Percentiles rank a stretch among this genome's conserved stretches.
Evolutionary conservation across 2,797 vertebrate species (phyloP).

Genomic region (Neoniphon sammara): DNA sequence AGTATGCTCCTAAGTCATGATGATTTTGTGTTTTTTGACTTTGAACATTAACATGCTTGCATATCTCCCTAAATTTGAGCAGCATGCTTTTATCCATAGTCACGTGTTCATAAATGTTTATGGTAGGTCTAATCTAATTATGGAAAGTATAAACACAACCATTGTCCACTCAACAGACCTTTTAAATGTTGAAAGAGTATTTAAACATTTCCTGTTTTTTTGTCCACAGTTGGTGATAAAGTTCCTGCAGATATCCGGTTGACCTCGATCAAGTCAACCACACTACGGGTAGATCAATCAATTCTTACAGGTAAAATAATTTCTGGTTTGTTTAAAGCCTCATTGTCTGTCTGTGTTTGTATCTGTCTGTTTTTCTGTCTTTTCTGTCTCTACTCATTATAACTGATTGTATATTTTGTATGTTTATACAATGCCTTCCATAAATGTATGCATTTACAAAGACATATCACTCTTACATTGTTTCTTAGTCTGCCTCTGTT

Average conservation of each 20-base stretch:
- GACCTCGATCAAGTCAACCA: constrained; percentile 97
- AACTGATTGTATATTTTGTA: neutral
- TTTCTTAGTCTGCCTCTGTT: neutral
- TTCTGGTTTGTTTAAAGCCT: neutral
- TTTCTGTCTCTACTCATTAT: neutral
- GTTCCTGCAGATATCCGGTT: constrained; percentile 98
- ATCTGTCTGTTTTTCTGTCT: neutral
- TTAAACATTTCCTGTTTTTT: constrained; percentile 44
- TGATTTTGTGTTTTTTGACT: no score
- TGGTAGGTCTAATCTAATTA: neutral
- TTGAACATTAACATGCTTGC: neutral
- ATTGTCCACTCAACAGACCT: neutral
- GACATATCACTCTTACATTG: neutral
- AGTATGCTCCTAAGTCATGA: neutral
- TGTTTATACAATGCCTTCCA: neutral
- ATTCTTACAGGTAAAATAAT: constrained; percentile 93
- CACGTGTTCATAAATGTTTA: neutral
- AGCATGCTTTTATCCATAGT: neutral
- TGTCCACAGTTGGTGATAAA: constrained; percentile 95
- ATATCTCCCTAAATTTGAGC: neutral
- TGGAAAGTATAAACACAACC: constrained; percentile 9
- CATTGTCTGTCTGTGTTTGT: neutral
- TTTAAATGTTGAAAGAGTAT: constrained; percentile 30
- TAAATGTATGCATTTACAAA: neutral
- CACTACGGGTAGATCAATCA: constrained; percentile 96